Conservation (phyloP, 2,797 vertebrate species). For the Ptychadena robeensis region DNA sequence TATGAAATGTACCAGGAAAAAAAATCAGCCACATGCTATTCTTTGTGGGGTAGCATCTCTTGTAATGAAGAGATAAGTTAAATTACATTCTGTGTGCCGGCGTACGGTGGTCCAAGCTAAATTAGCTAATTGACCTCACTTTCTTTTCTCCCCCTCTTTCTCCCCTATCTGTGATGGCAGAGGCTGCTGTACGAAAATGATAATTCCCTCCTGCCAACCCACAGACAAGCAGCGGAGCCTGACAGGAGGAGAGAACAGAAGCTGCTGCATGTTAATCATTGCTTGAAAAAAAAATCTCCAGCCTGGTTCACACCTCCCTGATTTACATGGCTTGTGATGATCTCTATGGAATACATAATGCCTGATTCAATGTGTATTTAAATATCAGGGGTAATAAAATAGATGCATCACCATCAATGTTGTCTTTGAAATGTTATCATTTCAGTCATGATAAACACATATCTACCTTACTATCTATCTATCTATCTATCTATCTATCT, state of each 20-base stretch:
- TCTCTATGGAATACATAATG: constrained; percentile 37
- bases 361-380: not conserved
- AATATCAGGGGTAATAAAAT: constrained; percentile 4
- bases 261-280: constrained; percentile 67
- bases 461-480: too few relatives aligned
- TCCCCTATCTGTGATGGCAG: constrained; percentile 70
- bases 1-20: constrained; percentile 27
- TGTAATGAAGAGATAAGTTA: constrained; percentile 17
- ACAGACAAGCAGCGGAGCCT: constrained; percentile 65
- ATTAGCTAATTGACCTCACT: constrained; percentile 64
- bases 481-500: too few relatives aligned
- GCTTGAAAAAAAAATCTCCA: constrained; percentile 65
- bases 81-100: constrained; percentile 33
- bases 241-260: constrained; percentile 64
- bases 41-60: constrained; percentile 21
- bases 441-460: too few relatives aligned
- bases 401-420: constrained; percentile 5
- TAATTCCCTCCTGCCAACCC: constrained; percentile 68
- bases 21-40: constrained; percentile 13
- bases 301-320: constrained; percentile 59
- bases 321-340: constrained; percentile 60
- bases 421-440: not conserved
- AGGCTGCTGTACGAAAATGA: constrained; percentile 68
- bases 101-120: constrained; percentile 44
- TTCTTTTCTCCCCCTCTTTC: constrained; percentile 59